Evolutionary conservation across 2,797 vertebrate genomes (phyloP), one percentile per base, ranked within the genome.

Genomic region (Morus bassanus): DNA sequence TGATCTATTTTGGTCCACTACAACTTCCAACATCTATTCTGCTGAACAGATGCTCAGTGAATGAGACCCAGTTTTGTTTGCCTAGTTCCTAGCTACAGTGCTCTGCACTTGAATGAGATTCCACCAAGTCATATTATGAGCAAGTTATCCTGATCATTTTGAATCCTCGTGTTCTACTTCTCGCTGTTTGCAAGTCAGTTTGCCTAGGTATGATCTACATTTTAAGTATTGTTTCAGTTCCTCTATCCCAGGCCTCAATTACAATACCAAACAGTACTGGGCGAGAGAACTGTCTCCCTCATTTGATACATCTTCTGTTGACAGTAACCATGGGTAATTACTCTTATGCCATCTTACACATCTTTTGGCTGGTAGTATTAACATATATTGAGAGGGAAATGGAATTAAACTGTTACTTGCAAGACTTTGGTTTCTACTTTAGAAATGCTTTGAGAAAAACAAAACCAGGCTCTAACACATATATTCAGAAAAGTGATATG

Each of bases 1-100:
- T 56, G n/a, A 79, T 82, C 64, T 79, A 28, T 79, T 96, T 87
- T 73, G 30, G 70, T 96, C 80, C 81, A 65, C 77, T 92, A 78
- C 54, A 76, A 81, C 77, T 93, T 88, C 60, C 76, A 85, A 68
- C 56, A 79, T 67, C 79, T 90, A 67, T 60, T 88, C 85, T 88
- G 88, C 37, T 46, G 78, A 93, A 79, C 43, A 94, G 79, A 80
- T 54, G 56, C 61, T 91, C 76, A 48, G 35, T 43, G 88, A 84
- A 74, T 81, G 50, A 91, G 73, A 91, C 54, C 63, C 33, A 83
- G 39, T 91, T 89, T 89, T 75, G 54, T 85, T 87, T 73, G 67
- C 67, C 74, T 87, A 75, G 88, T 59, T 88, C 72, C 31, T 41
- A 88, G 61, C 64, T 67, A 65, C 14, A 96, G 78, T 24, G 30